Base-by-base conservation (phyloP, 2,113 vertebrate genomes). In the Phaethon lepturus region DNA sequence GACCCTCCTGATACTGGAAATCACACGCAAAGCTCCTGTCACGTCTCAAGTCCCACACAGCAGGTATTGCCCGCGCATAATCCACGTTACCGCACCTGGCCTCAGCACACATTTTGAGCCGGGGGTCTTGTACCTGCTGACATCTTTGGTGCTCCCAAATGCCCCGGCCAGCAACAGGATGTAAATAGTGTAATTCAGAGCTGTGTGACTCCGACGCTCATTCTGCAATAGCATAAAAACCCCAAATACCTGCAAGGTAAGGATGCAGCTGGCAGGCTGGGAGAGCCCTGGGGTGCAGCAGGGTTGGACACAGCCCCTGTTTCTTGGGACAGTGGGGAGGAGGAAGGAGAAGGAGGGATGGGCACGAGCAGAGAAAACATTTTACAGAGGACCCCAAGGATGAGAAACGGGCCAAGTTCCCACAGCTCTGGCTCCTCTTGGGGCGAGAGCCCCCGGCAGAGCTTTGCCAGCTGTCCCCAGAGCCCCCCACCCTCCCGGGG, bases 41-140 rank as follows among this genome's bases (percentile, higher is more conserved):
- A 3, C 1, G 0, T 56, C 44, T 26, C 26, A 1, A 12, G 44
- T 56, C 44, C 35, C 33, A 11, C 2, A 2, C 47, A 13, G 11
- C 0, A 0, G 22, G 22, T 10, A 7, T 38, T 35, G 18, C 7
- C 52, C 1, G 1, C 2, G 8, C 1, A 1, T 22, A 16, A 40
- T 3, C 52, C 45, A 7, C 4, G 0, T 19, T 26, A 31, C 14
- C 2, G 2, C 45, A 18, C 17, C 2, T 4, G 50, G 23, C 18
- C 10, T 18, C 0, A 0, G 40, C 25, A 16, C 8, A 8, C 2
- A 1, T n/a, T 75, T 50, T 44, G 62, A 72, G 15, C 2, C 0
- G 0, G 25, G 23, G 47, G 7, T 29, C 31, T 45, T 45, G 17
- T 75, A 31, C 14, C 14, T 38, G 7, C 33, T 47, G 71, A 13